Evolutionary conservation across 2,797 vertebrate genomes (phyloP), one percentile per base, ranked within the genome.

Genomic region (Rhinichthys osculus): DNA sequence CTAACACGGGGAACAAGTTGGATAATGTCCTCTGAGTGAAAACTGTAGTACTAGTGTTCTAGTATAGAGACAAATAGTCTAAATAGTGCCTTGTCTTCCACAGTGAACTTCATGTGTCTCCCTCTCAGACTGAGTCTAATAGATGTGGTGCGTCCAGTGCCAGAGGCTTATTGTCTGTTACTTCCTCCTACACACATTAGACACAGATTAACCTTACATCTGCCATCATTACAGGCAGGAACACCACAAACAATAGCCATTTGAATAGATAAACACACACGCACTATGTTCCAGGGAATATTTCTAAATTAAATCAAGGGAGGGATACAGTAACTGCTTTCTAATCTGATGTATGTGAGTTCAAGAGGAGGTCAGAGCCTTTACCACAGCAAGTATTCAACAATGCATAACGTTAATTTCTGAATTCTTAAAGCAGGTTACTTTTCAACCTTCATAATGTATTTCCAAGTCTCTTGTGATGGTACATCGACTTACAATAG

Each of bases 161-260:
- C 89, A 85, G 87, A 83, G 90, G 89, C 91, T 91, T 90, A 91
- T 92, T 93, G 92, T 93, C 81, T 67, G 92, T 79, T 89, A 90
- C 90, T 90, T 91, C 92, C 92, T 86, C 84, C 92, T 76, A 81
- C 90, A 88, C 91, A 92, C 93, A 93, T 93, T 94, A 94, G 86
- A 92, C 92, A 14, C 38, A 91, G 89, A 93, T 94, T 93, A 93
- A 93, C 94, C 92, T 93, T 92, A 90, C 89, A 90, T 92, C 91
- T 92, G 90, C 91, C 93, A 92, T 92, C 92, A 93, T 91, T 93
- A 92, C 92, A 93, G 89, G 83, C 90, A 91, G 84, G 16, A 92
- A 90, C 90, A 76, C 23, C 5, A 78, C 86, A 87, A 80, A 82
- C 83, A 91, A 92, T 90, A 93, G 50, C 90, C 84, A 33, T 59